Evolutionary conservation across 2,888 invertebrate genomes (phyloP), one percentile per base, ranked within the genome.

Genomic region (Andrena bicolor): DNA sequence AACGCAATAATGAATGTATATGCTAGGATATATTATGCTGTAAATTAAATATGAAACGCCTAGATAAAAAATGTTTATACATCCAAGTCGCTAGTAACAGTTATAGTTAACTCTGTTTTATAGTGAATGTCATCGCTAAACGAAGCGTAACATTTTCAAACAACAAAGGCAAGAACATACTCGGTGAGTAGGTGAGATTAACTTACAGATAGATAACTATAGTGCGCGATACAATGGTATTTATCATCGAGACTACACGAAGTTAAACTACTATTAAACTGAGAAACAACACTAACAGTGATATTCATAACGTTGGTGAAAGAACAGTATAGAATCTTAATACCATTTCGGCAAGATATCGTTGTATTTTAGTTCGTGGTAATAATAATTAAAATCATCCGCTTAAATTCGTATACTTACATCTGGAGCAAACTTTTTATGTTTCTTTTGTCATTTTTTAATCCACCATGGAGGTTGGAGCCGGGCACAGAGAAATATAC

Each of bases 321-420:
- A 58, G 41, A 83, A 72, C 28, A 53, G 6, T 26, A 75, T 53
- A 76, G 32, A 68, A 78, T 68, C 65, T 71, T 85, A 89, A 88
- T 89, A 90, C 86, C 86, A 77, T 80, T 79, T 84, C 83, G 89
- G 89, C 70, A 90, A 88, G 90, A 90, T 85, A 89, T 86, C 87
- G 65, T 63, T 76, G 58, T 4, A 53, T 13, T 61, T 51, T 16
- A 7, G 1, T 30, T 53, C 3, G 53, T 23, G 32, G 32, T 66
- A 10, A 26, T 10, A 20, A 10, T 56, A 56, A 56, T 23, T 23
- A 23, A 23, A 23, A 8, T 23, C 56, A 41, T 41, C 41, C 2
- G 41, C 3, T 13, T 41, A 41, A 41, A 41, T 51, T 51, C 23
- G 28, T 41, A 23, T 65, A 73, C 60, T 68, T 83, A 74, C 51